Evolutionary conservation across 2,113 vertebrate genomes (phyloP), one percentile per base, ranked within the genome.

Genomic region (Corythornis vintsioides): DNA sequence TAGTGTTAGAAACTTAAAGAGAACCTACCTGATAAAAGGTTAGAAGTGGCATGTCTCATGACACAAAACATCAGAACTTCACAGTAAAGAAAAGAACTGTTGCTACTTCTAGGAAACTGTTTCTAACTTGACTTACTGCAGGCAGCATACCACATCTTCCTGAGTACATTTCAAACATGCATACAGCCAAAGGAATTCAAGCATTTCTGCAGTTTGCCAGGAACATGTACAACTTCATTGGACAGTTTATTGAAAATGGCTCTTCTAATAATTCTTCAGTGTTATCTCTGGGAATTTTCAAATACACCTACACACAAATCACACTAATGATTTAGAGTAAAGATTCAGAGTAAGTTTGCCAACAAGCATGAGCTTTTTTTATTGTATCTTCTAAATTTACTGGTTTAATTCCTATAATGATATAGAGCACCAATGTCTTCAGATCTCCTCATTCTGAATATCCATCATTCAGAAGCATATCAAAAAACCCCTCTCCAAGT

Each of bases 231-330:
- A 92, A 86, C 52, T 53, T 55, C 66, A 43, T 0, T 6, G 43
- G 78, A 52, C n/a, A 76, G 82, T 89, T 92, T 88, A 92, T 33
- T 83, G 82, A 88, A 91, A 90, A 79, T 0, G 1, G 55, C 63
- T 83, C 59, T 76, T 61, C 63, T 66, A 91, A 82, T 92, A 92
- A 89, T 89, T 85, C 86, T 66, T 94, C 71, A 47, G 6, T 73
- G 66, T 80, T 69, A 76, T 76, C 72, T 52, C 81, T 74, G 82
- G 71, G 81, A 79, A 79, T 93, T 91, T 83, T 93, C 84, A 89
- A 55, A 48, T 29, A 87, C 67, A 87, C 78, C 86, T 88, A 70
- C 83, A 87, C 73, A 76, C 0, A 2, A 75, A 57, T 55, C 95
- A 59, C 74, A 48, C 17, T 1, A 2, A 84, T 79, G 73, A 89